Base-by-base conservation (phyloP, 2,888 invertebrate species). In the Lasius fuliginosus region DNA sequence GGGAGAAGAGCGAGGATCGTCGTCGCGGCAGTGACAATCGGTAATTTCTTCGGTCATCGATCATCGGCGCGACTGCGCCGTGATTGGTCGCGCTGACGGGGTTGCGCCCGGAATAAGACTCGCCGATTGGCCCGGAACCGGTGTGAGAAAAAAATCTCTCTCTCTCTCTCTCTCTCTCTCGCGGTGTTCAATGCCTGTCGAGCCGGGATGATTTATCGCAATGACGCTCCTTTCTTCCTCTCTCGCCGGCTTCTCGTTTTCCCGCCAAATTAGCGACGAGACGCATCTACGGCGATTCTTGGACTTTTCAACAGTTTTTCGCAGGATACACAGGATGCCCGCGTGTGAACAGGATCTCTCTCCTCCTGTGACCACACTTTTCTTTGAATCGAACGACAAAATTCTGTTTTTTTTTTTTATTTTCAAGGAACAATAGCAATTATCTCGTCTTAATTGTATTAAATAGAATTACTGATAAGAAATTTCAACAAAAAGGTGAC, bases 121-220 rank as follows among this genome's bases (percentile, higher is more conserved):
- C 67, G 60, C 67, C 67, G 87, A 90, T 90, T 90, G 90, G 90
- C 49, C 74, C 76, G 67, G 53, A 67, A 64, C 76, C 84, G 87
- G 86, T 91, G 92, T 92, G 92, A 92, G 92, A 92, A 92, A 91
- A 91, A 23, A 23, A 23, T 23, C 23, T 23, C 23, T 23, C 23
- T 23, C 23, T 92, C 86, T 23, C 23, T 23, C 23, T 23, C 23
- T 23, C 23, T 92, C 86, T 91, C 81, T 79, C 36, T 83, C 36
- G 85, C 83, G 83, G 85, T 88, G 91, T 88, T 93, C 91, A 93
- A 93, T 92, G 92, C 91, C 92, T 93, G 92, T 93, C 92, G 90
- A 33, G 73, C 86, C 65, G 58, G 73, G 86, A 93, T 93, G 93
- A 93, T 93, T 94, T 94, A 94, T 94, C 91, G 93, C 90, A 92